Conservation (phyloP, 1,140 invertebrate species). For the Diabrotica virgifera region DNA sequence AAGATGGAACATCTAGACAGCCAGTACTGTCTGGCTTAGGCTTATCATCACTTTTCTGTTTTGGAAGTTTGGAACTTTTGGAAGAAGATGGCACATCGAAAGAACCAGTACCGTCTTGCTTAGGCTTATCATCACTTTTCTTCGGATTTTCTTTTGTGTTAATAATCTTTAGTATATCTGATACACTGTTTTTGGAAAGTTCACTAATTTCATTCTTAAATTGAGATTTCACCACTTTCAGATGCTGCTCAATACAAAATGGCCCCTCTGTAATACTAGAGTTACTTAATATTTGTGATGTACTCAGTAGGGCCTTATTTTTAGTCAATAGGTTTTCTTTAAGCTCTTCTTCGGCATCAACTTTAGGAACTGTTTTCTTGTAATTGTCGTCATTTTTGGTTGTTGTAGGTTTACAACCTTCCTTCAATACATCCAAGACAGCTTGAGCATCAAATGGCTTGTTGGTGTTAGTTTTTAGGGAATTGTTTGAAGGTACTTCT, state of each 20-base stretch:
- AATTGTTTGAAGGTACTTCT: not conserved
- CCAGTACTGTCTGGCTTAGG: too few relatives aligned
- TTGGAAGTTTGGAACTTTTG: too few relatives aligned
- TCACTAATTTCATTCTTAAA: not conserved
- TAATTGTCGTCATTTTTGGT: constrained; percentile 5
- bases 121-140: not conserved
- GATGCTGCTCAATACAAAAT: constrained; percentile 18
- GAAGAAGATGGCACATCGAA: too few relatives aligned
- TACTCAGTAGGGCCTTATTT: constrained; percentile 32
- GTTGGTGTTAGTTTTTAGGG: not conserved
- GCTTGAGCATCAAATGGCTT: not conserved
- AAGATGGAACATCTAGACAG: too few relatives aligned
- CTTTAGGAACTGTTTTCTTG: constrained; percentile 13
- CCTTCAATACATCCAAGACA: not conserved
- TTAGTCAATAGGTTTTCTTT: constrained; percentile 28
- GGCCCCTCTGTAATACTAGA: constrained; percentile 10
- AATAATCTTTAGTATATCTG: not conserved
- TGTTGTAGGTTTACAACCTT: not conserved
- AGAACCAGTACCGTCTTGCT: too few relatives aligned
- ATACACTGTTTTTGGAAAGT: not conserved
- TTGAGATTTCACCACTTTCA: constrained; percentile 15
- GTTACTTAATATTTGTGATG: constrained; percentile 27
- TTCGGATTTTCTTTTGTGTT: not conserved
- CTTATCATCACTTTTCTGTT: not conserved
- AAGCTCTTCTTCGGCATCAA: constrained; percentile 5